Conservation (phyloP, 2,888 invertebrate genomes). For the Zaprionus lineosus region DNA sequence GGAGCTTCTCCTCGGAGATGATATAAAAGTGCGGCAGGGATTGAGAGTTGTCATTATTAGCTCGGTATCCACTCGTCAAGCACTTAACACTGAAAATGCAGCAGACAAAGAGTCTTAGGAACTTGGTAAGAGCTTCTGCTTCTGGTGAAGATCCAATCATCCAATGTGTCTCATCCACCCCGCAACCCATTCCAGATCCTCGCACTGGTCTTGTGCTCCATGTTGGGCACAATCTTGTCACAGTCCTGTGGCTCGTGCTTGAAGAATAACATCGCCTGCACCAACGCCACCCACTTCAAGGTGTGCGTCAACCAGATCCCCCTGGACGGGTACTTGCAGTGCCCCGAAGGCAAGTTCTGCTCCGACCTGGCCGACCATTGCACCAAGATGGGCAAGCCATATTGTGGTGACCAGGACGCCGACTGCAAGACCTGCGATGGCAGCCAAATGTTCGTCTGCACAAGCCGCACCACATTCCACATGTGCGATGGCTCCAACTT, state of each 20-base stretch:
- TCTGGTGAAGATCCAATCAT: not conserved
- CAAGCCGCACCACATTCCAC: constrained; percentile 64
- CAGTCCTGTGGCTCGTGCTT: constrained; percentile 56
- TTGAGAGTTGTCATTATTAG: constrained; percentile 33
- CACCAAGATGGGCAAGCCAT: not conserved
- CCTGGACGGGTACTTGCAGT: constrained; percentile 14
- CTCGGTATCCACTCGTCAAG: constrained; percentile 2
- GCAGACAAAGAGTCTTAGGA: constrained; percentile 16
- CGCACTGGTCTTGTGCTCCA: constrained; percentile 12
- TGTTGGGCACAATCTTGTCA: constrained; percentile 19
- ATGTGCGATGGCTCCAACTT: constrained; percentile 47
- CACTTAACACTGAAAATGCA: constrained; percentile 32
- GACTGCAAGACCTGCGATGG: constrained; percentile 59
- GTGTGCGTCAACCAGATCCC: constrained; percentile 42
- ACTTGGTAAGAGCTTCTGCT: constrained; percentile 37
- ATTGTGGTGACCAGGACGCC: constrained; percentile 14
- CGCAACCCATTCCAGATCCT: constrained; percentile 36
- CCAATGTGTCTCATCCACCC: too few relatives aligned
- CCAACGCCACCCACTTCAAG: constrained; percentile 63
- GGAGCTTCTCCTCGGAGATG: not conserved
- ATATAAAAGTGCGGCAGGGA: constrained; percentile 53
- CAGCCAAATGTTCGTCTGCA: constrained; percentile 60
- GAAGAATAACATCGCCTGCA: constrained; percentile 58
- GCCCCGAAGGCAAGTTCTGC: constrained; percentile 56
- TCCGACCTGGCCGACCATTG: constrained; percentile 28